Base-by-base conservation (phyloP, 2,113 vertebrate genomes). In the Archocentrus centrarchus region DNA sequence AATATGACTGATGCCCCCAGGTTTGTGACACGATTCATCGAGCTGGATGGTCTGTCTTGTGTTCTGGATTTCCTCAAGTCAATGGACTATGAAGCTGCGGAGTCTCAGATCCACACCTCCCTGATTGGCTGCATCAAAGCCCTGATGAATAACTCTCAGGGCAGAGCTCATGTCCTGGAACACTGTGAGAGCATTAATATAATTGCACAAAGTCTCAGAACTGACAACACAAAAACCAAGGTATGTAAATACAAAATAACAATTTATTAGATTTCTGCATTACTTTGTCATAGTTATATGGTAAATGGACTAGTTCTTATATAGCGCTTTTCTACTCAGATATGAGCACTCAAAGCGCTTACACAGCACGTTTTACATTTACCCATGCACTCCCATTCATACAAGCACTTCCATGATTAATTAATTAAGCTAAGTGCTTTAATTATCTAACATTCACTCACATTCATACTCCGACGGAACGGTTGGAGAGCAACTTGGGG, bases 111-210 rank as follows among this genome's bases (percentile, higher is more conserved):
- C 89, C 98, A 98, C 94, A 98, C 98, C 60, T 98, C 98, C 8
- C 91, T 99, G 95, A 98, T 99, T 20, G 98, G 98, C 90, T 99
- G 98, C 94, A 97, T 99, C 92, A 99, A 99, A 92, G 97, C 98
- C 1, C 95, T 99, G 91, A 98, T 99, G 98, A 99, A 99, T 96
- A 99, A 98, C 91, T 98, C 98, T 20, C 97, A 98, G 79, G 98
- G 98, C 4, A 91, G 98, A 41, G 97, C 98, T 2, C 97, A 99
- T 0, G 98, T 99, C 30, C 94, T 99, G 86, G 97, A 96, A 1
- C 98, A 99, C 89, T 96, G 96, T 0, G 97, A 99, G 91, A 97
- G 98, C 88, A 99, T 99, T 92, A 97, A 97, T 86, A 97, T 97
- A 83, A 98, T 99, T 7, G 97, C 98, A 2, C 97, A 99, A 92